These are phyloP conservation scores for Caenorhabditis imperialis DNA, from an alignment of 2,888 invertebrate genomes.

Conservation along the genomic window DNA sequence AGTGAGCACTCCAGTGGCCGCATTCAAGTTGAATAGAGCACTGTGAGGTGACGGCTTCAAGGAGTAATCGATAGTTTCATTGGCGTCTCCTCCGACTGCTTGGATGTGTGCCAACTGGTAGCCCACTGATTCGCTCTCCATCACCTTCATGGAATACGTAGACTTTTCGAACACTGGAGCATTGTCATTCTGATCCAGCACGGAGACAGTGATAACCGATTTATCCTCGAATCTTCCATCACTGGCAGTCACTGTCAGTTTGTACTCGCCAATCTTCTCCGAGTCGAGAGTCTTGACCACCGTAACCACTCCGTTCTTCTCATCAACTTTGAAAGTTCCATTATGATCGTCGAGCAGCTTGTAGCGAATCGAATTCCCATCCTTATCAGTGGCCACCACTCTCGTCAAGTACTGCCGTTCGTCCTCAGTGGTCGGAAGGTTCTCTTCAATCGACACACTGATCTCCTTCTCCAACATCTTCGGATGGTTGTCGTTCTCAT, in stretches of 20 bases:
- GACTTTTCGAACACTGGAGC: constrained; percentile 76
- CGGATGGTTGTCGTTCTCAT: constrained; percentile 80
- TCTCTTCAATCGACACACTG: constrained; percentile 63
- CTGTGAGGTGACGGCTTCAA: constrained; percentile 50
- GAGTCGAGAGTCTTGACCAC: constrained; percentile 91
- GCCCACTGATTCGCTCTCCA: constrained; percentile 64
- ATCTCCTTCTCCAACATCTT: constrained; percentile 51
- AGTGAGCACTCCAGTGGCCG: constrained; percentile 46
- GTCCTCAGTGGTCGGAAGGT: constrained; percentile 56
- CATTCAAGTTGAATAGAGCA: constrained; percentile 48
- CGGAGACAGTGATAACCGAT: constrained; percentile 17
- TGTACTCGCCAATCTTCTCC: constrained; percentile 83
- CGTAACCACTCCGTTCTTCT: constrained; percentile 88
- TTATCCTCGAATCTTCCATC: constrained; percentile 80
- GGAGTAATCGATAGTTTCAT: constrained; percentile 60
- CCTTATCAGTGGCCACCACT: constrained; percentile 67
- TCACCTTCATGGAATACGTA: constrained; percentile 65
- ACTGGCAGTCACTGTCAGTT: constrained; percentile 59
- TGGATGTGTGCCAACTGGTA: constrained; percentile 65
- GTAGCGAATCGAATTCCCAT: constrained; percentile 14
- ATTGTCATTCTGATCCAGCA: constrained; percentile 80
- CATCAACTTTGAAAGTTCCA: constrained; percentile 85
- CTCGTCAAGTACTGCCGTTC: constrained; percentile 59
- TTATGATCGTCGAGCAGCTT: constrained; percentile 79
- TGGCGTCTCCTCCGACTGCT: constrained; percentile 82